Percentiles rank a stretch among this genome's conserved stretches.
phyloP scores from a whole-genome alignment of 2,797 vertebrate species.

The Meda fulgida region DNA sequence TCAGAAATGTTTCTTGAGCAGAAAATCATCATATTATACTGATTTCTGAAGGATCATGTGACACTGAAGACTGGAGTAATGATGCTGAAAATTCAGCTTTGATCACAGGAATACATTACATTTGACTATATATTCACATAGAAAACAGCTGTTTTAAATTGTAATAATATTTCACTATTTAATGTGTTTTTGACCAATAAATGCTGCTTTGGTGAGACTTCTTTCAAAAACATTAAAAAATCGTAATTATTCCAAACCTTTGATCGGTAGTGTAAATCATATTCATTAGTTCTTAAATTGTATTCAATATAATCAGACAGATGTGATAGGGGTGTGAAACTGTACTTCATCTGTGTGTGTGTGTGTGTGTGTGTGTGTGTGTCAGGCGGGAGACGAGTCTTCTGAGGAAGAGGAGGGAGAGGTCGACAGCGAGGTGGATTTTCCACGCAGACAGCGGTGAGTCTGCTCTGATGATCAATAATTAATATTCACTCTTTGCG shows the following conservation, averaged over 20 bases:
- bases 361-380: constrained; percentile 24
- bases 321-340: neutral
- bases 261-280: too few species aligned
- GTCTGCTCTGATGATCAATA: constrained; percentile 40
- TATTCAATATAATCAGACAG: neutral
- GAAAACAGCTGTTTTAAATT: neutral
- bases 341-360: neutral
- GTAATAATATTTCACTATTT: neutral
- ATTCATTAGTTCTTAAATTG: too few species aligned
- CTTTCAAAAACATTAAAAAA: too few species aligned
- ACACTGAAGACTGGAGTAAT: neutral
- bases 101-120: too few species aligned
- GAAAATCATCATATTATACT: neutral
- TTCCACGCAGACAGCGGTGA: constrained; percentile 96
- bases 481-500: constrained; percentile 23
- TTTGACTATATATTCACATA: neutral
- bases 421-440: constrained; percentile 99
- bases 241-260: too few species aligned
- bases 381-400: constrained; percentile 92
- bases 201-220: neutral
- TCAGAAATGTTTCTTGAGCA: neutral
- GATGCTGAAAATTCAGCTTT: neutral
- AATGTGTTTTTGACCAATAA: too few species aligned
- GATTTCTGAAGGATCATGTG: neutral
- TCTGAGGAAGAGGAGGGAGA: constrained; percentile 99